These are phyloP conservation scores for Rhyacophila brunnea DNA, from an alignment of 1,140 invertebrate species.

Conservation along the genomic window DNA sequence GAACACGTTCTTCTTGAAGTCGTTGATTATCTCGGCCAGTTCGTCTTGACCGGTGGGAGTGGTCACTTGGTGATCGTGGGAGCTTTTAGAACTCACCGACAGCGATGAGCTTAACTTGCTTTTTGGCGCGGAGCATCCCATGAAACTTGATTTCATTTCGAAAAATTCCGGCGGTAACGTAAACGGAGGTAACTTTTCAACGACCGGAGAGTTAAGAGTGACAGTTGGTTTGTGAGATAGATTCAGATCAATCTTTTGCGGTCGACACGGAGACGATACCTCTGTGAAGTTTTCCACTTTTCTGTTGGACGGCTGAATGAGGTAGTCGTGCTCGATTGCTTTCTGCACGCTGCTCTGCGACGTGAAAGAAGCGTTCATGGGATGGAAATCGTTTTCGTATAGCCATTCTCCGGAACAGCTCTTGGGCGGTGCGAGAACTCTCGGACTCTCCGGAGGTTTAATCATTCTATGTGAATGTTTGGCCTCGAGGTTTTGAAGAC, in stretches of 20 bases:
- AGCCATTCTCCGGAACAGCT: conserved; percentile 17
- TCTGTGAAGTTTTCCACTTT: conserved; percentile 49
- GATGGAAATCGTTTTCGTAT: conserved; percentile 29
- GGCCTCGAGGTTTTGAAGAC: conserved; percentile 48
- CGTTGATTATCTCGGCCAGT: conserved; percentile 81
- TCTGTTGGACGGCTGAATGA: conserved; percentile 60
- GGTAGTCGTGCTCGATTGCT: conserved; percentile 56
- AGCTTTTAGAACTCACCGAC: conserved; percentile 10
- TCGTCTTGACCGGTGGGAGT: conserved; percentile 64
- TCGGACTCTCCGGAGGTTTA: conserved; percentile 35
- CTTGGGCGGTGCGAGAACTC: conserved; percentile 18
- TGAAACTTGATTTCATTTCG: conserved; percentile 20
- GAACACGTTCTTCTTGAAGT: conserved; percentile 86
- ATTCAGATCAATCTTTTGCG: conserved; percentile 39
- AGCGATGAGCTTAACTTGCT: conserved; percentile 11
- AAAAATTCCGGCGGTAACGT: conserved; percentile 34
- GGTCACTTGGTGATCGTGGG: conserved; percentile 16
- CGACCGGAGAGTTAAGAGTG: conserved; percentile 34
- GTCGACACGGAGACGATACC: conserved; percentile 47
- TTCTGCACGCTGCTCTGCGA: conserved; percentile 47
- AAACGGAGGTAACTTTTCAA: conserved; percentile 49
- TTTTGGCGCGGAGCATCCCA: conserved; percentile 2
- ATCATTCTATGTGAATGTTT: conserved; percentile 35
- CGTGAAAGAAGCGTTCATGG: conserved; percentile 14
- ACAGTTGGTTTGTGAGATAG: not conserved